Evolutionary conservation across 2,797 vertebrate genomes (phyloP).

Genomic region (Sarcophilus harrisii): DNA sequence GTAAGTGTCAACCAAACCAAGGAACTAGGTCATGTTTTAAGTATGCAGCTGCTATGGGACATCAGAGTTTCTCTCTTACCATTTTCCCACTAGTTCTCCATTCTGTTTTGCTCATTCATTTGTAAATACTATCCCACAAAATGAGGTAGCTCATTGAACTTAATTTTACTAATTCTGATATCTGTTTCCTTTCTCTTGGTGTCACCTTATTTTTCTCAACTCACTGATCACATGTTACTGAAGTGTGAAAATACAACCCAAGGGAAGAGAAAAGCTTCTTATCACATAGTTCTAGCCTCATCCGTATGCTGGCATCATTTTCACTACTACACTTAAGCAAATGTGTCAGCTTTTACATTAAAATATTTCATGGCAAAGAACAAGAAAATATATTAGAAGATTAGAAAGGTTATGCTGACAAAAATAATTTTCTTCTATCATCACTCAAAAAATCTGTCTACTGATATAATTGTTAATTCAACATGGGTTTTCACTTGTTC

Average conservation of each 20-base stretch:
- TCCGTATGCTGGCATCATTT: slow-evolving; percentile 69
- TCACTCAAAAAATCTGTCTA: slow-evolving; percentile 18
- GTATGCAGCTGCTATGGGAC: slow-evolving; percentile 10
- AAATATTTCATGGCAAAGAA: slow-evolving; percentile 68
- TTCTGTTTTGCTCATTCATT: slow-evolving; percentile 10
- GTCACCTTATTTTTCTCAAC: slow-evolving; percentile 63
- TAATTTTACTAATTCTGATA: slow-evolving; percentile 55
- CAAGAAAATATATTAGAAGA: slow-evolving; percentile 24
- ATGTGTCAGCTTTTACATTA: slow-evolving; percentile 66
- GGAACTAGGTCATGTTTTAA: slow-evolving; percentile 11
- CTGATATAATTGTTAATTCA: neutral
- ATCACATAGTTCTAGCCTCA: slow-evolving; percentile 43
- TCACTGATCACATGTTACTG: slow-evolving; percentile 50
- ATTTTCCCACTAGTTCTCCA: neutral
- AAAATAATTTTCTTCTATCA: neutral
- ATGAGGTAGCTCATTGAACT: slow-evolving; percentile 18
- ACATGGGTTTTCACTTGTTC: slow-evolving; percentile 23
- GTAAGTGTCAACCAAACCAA: slow-evolving; percentile 11
- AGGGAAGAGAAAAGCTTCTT: slow-evolving; percentile 44
- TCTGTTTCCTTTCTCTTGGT: slow-evolving; percentile 57
- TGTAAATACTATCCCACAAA: slow-evolving; percentile 18
- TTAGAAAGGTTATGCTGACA: neutral
- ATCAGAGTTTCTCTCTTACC: neutral
- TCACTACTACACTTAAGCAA: slow-evolving; percentile 53
- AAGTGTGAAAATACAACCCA: slow-evolving; percentile 54